Percentiles rank a stretch among this genome's conserved stretches.
Evolutionary conservation across 2,888 invertebrate genomes (phyloP).

Genomic region (Temnothorax rugatulus): DNA sequence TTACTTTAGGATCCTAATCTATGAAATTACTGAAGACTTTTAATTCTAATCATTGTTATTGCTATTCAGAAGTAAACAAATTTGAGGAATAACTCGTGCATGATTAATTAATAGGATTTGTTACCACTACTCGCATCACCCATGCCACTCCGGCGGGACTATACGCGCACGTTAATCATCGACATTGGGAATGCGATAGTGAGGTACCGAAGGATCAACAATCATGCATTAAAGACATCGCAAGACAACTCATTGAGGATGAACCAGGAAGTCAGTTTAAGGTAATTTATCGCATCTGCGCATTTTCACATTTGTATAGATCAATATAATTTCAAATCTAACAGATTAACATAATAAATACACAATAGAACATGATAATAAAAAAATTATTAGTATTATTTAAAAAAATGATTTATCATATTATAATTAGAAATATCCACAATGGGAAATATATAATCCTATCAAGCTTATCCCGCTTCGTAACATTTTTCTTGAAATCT

Average conservation of each 20-base stretch:
- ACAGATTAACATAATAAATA: background rate
- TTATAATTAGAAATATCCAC: background rate
- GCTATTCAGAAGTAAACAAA: background rate
- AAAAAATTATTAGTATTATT: background rate
- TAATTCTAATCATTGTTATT: background rate
- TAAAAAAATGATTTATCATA: background rate
- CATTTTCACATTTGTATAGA: background rate
- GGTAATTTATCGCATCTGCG: slow-evolving; percentile 80
- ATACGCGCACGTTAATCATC: slow-evolving; percentile 87
- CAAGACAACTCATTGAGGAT: slow-evolving; percentile 89
- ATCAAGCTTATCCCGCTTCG: background rate
- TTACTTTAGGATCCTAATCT: background rate
- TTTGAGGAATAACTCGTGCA: background rate
- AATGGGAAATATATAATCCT: background rate
- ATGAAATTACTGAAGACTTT: background rate
- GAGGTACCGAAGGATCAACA: slow-evolving; percentile 80
- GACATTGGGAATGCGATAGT: slow-evolving; percentile 89
- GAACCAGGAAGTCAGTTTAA: slow-evolving; percentile 89
- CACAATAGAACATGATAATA: background rate
- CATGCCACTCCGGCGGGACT: slow-evolving; percentile 90
- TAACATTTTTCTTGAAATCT: background rate
- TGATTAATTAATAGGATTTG: slow-evolving; percentile 86
- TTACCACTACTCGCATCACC: slow-evolving; percentile 90
- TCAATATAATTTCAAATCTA: slow-evolving; percentile 1
- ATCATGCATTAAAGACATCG: slow-evolving; percentile 88